A percentile compares a stretch with the other conserved stretches of the same genome.
Conservation (phyloP, 2,888 invertebrate genomes). For the Melanargia galathea region DNA sequence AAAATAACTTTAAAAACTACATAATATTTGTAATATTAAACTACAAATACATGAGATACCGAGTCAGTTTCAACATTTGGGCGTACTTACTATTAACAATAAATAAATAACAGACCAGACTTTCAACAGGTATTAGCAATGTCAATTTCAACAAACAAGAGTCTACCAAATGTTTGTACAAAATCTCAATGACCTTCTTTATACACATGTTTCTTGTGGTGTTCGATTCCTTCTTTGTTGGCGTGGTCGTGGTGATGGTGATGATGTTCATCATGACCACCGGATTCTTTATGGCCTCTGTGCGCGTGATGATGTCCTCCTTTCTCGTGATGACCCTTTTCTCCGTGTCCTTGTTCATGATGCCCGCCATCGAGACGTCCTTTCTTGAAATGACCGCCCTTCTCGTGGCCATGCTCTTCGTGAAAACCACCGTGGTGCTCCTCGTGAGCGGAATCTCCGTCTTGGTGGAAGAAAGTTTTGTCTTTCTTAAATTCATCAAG, state of each 20-base stretch:
- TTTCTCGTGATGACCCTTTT: slow-evolving; percentile 90
- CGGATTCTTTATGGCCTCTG: slow-evolving; percentile 89
- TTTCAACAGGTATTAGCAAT: slow-evolving; percentile 31
- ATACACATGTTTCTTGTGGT: slow-evolving; percentile 90
- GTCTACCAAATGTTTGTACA: slow-evolving; percentile 27
- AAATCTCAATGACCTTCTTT: slow-evolving; percentile 74
- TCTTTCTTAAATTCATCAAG: slow-evolving; percentile 93
- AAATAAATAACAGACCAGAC: slow-evolving; percentile 44
- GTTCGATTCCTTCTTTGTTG: slow-evolving; percentile 90
- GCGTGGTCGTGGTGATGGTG: slow-evolving; percentile 88
- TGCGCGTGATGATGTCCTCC: slow-evolving; percentile 91
- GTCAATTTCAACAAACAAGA: slow-evolving; percentile 29
- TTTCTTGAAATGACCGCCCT: slow-evolving; percentile 91
- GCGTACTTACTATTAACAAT: slow-evolving; percentile 37
- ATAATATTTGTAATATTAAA: background rate
- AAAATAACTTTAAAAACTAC: slow-evolving; percentile 12
- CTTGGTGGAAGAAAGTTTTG: slow-evolving; percentile 93
- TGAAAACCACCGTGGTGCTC: slow-evolving; percentile 91
- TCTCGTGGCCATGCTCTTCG: slow-evolving; percentile 90
- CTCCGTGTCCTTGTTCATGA: slow-evolving; percentile 89
- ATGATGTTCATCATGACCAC: slow-evolving; percentile 89
- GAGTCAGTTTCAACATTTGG: slow-evolving; percentile 20
- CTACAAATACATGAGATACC: slow-evolving; percentile 15
- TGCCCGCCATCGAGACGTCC: slow-evolving; percentile 90
- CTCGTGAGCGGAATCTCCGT: slow-evolving; percentile 90